Evolutionary conservation across 2,113 vertebrate species (phyloP).

Genomic region (Chloebia gouldiae): DNA sequence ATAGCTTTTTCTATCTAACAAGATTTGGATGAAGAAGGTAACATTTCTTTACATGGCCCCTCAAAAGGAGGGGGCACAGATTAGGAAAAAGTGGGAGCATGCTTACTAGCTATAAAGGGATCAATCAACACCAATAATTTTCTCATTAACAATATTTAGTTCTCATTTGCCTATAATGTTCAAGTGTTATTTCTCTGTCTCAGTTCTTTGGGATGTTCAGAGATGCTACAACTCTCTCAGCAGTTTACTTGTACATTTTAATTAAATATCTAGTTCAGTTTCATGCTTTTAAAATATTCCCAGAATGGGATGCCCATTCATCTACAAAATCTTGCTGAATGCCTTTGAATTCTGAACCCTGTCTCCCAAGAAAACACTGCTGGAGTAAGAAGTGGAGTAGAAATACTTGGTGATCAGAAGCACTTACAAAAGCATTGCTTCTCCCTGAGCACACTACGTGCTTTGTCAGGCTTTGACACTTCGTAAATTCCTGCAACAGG

Average conservation of each 20-base stretch:
- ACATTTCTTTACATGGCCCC: neutral
- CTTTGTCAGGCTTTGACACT: neutral
- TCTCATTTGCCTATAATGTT: neutral
- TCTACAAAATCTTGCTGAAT: neutral
- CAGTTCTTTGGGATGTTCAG: neutral
- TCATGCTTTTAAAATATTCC: neutral
- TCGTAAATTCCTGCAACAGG: neutral
- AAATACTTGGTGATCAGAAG: neutral
- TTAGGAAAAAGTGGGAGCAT: neutral
- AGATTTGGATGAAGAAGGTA: neutral
- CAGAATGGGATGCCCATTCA: neutral
- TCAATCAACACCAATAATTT: neutral
- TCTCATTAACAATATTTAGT: neutral
- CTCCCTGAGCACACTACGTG: neutral
- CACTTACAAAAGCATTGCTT: neutral
- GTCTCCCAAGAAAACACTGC: neutral
- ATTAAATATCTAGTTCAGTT: neutral
- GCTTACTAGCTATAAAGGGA: neutral
- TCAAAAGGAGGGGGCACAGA: neutral
- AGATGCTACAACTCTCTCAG: neutral
- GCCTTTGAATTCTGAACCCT: neutral
- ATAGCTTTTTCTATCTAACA: neutral
- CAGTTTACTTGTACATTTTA: neutral
- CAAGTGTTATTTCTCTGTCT: neutral
- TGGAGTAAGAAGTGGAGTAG: neutral